Conservation (phyloP, 2,113 vertebrate species). For the Burhinus bistriatus region DNA sequence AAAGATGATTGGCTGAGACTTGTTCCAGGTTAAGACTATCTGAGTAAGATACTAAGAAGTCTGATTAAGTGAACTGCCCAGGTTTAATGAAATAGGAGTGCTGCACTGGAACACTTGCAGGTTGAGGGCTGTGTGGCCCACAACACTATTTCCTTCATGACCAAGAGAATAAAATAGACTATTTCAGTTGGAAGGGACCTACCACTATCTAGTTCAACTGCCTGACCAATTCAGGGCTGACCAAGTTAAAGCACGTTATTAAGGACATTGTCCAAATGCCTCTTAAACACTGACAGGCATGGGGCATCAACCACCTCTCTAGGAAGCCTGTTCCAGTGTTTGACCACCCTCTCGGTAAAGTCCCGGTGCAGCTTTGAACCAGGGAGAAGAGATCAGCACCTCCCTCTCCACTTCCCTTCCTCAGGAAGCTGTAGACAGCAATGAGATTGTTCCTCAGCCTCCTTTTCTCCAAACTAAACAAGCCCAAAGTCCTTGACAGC, state of each 20-base stretch:
- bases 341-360: not conserved
- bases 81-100: not conserved
- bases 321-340: not conserved
- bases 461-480: not conserved
- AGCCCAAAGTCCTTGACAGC: not conserved
- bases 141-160: not conserved
- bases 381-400: not conserved
- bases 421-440: not conserved
- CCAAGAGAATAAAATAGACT: not conserved
- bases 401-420: not conserved
- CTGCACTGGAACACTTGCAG: not conserved
- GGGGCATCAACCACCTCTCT: not conserved
- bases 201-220: not conserved
- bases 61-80: not conserved
- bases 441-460: not conserved
- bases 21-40: not conserved
- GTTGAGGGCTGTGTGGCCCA: not conserved
- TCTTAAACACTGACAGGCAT: not conserved
- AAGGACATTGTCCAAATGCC: not conserved
- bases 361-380: not conserved
- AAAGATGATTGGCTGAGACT: not conserved
- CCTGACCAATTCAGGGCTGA: not conserved
- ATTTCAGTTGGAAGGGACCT: not conserved
- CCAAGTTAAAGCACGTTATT: not conserved
- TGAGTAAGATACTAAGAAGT: not conserved